phyloP scores from a whole-genome alignment of 2,113 vertebrate species.

The Herpailurus yagouaroundi region DNA sequence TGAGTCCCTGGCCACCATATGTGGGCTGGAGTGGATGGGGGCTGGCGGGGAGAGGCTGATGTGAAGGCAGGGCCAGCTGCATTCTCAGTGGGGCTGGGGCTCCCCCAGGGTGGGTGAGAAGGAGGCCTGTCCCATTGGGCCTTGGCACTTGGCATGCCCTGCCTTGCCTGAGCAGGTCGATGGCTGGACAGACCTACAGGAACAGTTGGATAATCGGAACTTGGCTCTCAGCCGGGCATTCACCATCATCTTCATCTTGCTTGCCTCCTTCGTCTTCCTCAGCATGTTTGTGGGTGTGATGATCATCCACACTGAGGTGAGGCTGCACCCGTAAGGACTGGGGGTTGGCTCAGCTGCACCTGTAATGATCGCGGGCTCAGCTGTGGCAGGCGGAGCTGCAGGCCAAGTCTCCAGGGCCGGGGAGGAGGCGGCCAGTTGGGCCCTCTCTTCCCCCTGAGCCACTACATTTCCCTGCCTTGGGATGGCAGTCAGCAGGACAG shows the following conservation, averaged over 20 bases:
- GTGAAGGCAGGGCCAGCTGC: not conserved
- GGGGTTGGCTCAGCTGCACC: accelerated
- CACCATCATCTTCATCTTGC: conserved; percentile 74
- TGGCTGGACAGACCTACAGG: conserved; percentile 80
- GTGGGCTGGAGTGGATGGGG: not conserved
- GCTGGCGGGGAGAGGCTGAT: not conserved
- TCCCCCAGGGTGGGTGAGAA: not conserved
- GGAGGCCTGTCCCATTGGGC: not conserved
- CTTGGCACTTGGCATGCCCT: not conserved
- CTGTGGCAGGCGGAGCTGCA: not conserved
- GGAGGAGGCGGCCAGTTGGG: not conserved
- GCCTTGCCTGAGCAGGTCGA: conserved; percentile 75
- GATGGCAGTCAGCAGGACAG: not conserved
- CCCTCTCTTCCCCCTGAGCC: not conserved
- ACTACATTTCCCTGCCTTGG: accelerated
- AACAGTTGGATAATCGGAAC: not conserved
- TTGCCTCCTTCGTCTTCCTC: conserved; percentile 82
- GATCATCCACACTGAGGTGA: conserved; percentile 78
- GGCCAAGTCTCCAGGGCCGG: not conserved
- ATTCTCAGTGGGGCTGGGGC: not conserved
- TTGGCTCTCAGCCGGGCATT: conserved; percentile 66
- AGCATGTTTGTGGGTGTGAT: conserved; percentile 77
- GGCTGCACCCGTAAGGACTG: accelerated
- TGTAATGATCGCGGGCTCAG: accelerated
- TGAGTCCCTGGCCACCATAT: not conserved